Base-by-base conservation (phyloP, 1,140 invertebrate genomes). In the Hyles euphorbiae region DNA sequence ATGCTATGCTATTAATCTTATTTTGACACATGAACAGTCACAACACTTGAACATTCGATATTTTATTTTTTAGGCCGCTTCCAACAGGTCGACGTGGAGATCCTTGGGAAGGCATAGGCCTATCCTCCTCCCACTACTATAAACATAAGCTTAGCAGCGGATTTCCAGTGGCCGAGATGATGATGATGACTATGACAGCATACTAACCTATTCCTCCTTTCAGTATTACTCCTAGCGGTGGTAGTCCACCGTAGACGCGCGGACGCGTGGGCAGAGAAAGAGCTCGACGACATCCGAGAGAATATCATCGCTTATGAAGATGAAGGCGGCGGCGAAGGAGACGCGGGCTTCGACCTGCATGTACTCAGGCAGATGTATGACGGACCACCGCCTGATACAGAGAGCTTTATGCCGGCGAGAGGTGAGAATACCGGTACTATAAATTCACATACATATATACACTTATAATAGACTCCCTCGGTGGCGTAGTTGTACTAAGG, bases 281-380 rank as follows among this genome's bases (percentile, higher is more conserved):
- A 98, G 75, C 93, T 97, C 68, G 97, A 99, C 79, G 98, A 99
- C 80, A 98, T 98, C 43, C 90, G 97, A 63, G 98, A 99, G 87
- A 99, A 97, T 74, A 98, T 99, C 63, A 98, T 99, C 62, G 96
- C 96, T 72, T 99, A 99, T 76, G 96, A 98, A 82, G 98, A 99
- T 73, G 98, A 99, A 89, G 98, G 98, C 44, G 97, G 96, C 74
- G 97, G 97, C 68, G 97, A 99, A 87, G 96, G 96, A 10, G 98
- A 99, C 76, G 96, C 97, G 2, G 96, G 95, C 5, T 99, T 97
- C 81, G 98, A 99, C 81, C 91, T 99, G 12, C 96, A 95, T 65
- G 96, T 98, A n/a, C 90, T 99, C 2, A 90, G 95, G 58, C 87
- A 88, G 54, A 92, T 93, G 83, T 93, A 93, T 48, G 92, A 93